phyloP scores from a whole-genome alignment of 2,888 invertebrate genomes.

The Pollenia angustigena region DNA sequence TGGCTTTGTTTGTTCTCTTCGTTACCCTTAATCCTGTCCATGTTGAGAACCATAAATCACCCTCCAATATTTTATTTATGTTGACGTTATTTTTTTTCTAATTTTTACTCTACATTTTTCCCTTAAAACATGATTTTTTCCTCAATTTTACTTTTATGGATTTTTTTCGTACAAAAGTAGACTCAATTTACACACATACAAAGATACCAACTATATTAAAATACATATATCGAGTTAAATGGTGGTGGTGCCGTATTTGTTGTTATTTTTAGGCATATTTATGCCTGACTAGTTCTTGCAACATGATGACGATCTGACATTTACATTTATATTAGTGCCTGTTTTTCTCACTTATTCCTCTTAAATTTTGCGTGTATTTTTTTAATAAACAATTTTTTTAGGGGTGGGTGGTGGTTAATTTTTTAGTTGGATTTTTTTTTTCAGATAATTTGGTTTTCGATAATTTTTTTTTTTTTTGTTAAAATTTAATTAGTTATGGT shows the following conservation, averaged over 20 bases:
- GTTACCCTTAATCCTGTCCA: slow-evolving; percentile 62
- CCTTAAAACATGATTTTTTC: slow-evolving; percentile 56
- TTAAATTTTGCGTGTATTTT: not conserved
- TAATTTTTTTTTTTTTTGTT: slow-evolving; percentile 12
- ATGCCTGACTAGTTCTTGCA: slow-evolving; percentile 62
- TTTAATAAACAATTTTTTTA: not conserved
- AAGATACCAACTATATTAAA: not conserved
- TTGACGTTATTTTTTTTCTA: slow-evolving; percentile 32
- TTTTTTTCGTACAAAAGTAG: slow-evolving; percentile 28
- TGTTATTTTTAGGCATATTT: slow-evolving; percentile 41
- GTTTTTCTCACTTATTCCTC: slow-evolving; percentile 26
- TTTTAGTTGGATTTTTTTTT: not conserved
- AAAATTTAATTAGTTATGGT: slow-evolving; percentile 32
- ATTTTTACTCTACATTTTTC: slow-evolving; percentile 53
- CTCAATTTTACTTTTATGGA: slow-evolving; percentile 45
- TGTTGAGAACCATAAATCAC: slow-evolving; percentile 68
- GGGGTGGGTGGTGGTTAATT: slow-evolving; percentile 17
- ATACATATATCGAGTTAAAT: no score
- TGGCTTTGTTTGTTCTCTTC: slow-evolving; percentile 47
- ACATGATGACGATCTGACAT: slow-evolving; percentile 63
- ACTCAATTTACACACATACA: slow-evolving; percentile 37
- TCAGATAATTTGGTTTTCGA: not conserved
- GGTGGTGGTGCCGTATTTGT: slow-evolving; percentile 22
- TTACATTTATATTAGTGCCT: slow-evolving; percentile 61
- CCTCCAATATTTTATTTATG: slow-evolving; percentile 61